Conservation (phyloP, 2,888 invertebrate genomes). For the Odontomyia ornata region DNA sequence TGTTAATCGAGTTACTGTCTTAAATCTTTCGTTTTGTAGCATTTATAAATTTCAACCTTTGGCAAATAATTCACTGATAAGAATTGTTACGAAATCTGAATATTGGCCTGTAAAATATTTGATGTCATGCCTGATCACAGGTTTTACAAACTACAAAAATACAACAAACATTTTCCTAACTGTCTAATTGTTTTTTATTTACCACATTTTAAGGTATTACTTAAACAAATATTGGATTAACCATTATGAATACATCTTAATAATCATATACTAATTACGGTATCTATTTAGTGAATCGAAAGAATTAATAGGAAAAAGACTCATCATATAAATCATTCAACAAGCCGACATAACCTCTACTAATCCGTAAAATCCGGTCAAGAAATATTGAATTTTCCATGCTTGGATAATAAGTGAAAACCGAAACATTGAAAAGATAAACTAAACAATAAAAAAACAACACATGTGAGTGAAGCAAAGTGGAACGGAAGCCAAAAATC, state of each 20-base stretch:
- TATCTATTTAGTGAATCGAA: constrained; percentile 36
- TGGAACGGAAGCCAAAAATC: constrained; percentile 40
- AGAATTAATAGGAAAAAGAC: neutral
- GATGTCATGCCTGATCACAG: too few relatives aligned
- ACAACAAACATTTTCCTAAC: too few relatives aligned
- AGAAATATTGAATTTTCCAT: constrained; percentile 39
- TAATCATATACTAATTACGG: constrained; percentile 4
- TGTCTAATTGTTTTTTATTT: too few relatives aligned
- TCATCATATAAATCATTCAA: neutral
- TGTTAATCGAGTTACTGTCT: too few relatives aligned
- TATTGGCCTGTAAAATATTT: too few relatives aligned
- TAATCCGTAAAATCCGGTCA: constrained; percentile 42
- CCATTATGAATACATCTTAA: neutral
- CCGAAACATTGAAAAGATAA: neutral
- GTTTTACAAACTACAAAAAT: too few relatives aligned
- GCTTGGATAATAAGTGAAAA: constrained; percentile 37
- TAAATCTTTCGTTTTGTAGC: too few relatives aligned
- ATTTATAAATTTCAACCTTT: too few relatives aligned
- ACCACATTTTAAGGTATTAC: too few relatives aligned
- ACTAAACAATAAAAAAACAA: neutral
- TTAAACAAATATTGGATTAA: too few relatives aligned
- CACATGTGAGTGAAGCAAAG: neutral
- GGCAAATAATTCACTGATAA: too few relatives aligned
- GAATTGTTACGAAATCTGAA: too few relatives aligned
- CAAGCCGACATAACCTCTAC: neutral